Evolutionary conservation across 2,113 vertebrate genomes (phyloP).

Genomic region (Puffinus mauretanicus): DNA sequence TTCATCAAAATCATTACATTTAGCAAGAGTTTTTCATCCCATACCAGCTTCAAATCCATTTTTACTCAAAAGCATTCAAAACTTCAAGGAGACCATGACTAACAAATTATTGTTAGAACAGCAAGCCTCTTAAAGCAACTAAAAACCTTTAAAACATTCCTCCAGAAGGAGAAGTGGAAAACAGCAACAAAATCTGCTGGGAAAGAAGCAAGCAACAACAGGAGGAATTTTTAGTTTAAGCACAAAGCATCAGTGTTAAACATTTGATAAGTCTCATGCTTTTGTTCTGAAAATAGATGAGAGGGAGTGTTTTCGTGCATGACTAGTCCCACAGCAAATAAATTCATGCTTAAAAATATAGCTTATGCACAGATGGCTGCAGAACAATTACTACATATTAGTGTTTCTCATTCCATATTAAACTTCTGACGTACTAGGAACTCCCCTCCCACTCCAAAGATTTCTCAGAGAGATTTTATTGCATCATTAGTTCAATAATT

Average conservation of each 20-base stretch:
- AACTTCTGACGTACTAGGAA: background rate
- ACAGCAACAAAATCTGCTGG: background rate
- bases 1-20: background rate
- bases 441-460: background rate
- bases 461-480: background rate
- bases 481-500: background rate
- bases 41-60: background rate
- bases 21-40: background rate
- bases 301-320: constrained; percentile 10
- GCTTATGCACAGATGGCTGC: constrained; percentile 18
- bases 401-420: background rate
- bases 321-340: constrained; percentile 47
- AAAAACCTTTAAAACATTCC: background rate
- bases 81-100: background rate
- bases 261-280: constrained; percentile 36
- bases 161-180: background rate
- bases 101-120: constrained; percentile 10
- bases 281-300: constrained; percentile 56
- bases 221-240: background rate
- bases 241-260: constrained; percentile 7
- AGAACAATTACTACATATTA: constrained; percentile 38
- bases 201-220: background rate
- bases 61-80: background rate
- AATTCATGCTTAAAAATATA: constrained; percentile 32
- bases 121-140: background rate